A percentile compares a stretch with the other conserved stretches of the same genome.
These are phyloP conservation scores for Galemys pyrenaicus DNA, from an alignment of 2,113 vertebrate species.

Conservation along the genomic window DNA sequence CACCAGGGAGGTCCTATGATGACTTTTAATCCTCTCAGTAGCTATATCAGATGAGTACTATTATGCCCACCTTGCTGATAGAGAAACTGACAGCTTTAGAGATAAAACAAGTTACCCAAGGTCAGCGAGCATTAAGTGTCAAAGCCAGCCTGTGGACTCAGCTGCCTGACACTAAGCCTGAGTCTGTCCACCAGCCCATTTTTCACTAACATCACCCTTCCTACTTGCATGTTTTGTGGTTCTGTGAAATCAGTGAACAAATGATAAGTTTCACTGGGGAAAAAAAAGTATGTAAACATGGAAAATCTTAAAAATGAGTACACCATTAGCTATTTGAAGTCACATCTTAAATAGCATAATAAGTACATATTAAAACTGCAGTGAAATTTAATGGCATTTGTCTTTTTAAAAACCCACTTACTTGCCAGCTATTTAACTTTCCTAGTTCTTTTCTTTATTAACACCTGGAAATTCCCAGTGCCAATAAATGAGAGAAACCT, in stretches of 20 bases:
- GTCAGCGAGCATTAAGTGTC: background rate
- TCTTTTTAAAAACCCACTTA: background rate
- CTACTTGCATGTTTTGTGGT: background rate
- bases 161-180: background rate
- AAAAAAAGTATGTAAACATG: background rate
- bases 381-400: background rate
- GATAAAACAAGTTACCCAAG: background rate
- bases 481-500: constrained; percentile 6
- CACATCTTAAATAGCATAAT: background rate
- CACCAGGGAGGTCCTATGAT: no score
- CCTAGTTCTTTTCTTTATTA: background rate
- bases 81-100: background rate
- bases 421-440: background rate
- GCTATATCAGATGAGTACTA: background rate
- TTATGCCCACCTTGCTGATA: background rate
- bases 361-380: background rate
- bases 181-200: background rate
- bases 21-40: background rate
- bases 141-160: background rate
- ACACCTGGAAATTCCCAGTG: background rate
- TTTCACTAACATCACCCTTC: background rate
- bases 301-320: background rate
- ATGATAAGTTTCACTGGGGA: background rate
- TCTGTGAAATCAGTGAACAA: background rate
- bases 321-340: background rate